phyloP scores from a whole-genome alignment of 1,140 invertebrate species.

The Schlechtendalia chinensis region DNA sequence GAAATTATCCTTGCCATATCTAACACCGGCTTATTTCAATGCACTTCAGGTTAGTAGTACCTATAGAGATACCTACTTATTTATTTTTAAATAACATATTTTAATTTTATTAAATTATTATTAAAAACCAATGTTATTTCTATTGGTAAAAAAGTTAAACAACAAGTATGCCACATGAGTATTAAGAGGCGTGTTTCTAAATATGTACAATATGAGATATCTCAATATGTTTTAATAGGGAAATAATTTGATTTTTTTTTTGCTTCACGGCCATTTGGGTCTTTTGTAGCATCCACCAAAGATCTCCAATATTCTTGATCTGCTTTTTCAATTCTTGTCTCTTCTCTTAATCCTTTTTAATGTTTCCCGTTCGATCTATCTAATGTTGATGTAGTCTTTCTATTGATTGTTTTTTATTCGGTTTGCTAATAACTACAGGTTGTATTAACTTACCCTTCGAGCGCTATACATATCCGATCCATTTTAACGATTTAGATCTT shows the following conservation, averaged over 20 bases:
- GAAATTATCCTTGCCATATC: neutral
- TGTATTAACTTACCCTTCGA: neutral
- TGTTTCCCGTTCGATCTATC: neutral
- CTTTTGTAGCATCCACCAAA: neutral
- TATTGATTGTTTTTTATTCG: neutral
- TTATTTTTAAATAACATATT: too few relatives aligned
- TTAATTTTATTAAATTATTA: too few relatives aligned
- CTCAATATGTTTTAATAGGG: too few relatives aligned
- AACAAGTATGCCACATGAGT: too few relatives aligned
- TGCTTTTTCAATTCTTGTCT: neutral
- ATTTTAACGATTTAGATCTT: neutral
- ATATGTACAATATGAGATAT: too few relatives aligned
- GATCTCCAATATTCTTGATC: neutral
- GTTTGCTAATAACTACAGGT: neutral
- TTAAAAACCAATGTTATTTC: too few relatives aligned
- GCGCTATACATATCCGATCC: neutral
- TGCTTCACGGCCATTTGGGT: too few relatives aligned
- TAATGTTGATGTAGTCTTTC: neutral
- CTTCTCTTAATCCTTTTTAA: neutral
- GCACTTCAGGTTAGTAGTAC: slow-evolving; percentile 4
- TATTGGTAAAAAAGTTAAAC: too few relatives aligned
- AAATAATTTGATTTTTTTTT: too few relatives aligned
- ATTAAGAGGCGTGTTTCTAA: too few relatives aligned
- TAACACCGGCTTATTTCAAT: neutral
- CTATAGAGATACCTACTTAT: too few relatives aligned